Percentiles rank a stretch among this genome's conserved stretches.
Conservation (phyloP, 2,113 vertebrate genomes). For the Bombycilla garrulus region DNA sequence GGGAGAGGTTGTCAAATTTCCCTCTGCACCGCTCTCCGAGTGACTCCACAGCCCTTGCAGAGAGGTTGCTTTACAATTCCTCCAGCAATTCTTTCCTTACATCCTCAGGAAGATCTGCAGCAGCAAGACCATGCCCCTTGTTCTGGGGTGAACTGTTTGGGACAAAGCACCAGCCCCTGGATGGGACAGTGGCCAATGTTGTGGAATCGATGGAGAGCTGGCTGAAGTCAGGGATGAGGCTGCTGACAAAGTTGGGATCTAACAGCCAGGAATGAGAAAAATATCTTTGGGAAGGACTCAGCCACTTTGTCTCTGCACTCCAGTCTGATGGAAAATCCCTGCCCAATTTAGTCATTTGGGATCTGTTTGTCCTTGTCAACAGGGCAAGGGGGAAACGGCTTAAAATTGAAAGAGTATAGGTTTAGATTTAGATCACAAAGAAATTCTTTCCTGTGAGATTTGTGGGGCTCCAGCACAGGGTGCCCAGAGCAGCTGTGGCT, state of each 20-base stretch:
- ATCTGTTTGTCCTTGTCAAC: neutral
- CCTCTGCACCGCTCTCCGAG: neutral
- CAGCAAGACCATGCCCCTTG: neutral
- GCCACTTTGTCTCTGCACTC: neutral
- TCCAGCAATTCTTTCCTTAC: neutral
- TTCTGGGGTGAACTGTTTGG: accelerated
- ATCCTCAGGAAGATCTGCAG: neutral
- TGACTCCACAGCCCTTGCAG: neutral
- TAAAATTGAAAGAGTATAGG: neutral
- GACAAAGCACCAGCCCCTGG: neutral
- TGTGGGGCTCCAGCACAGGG: neutral
- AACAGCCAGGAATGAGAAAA: neutral
- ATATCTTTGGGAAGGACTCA: neutral
- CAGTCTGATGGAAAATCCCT: accelerated
- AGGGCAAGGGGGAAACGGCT: neutral
- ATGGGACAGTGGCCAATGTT: neutral
- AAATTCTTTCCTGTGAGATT: neutral
- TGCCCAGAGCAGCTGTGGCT: neutral
- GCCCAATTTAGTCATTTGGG: neutral
- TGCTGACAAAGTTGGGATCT: neutral
- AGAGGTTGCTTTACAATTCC: conserved; percentile 3
- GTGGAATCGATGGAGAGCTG: neutral
- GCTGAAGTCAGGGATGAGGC: neutral
- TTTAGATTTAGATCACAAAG: neutral
- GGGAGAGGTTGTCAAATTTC: conserved; percentile 61